These are phyloP conservation scores for Pygmarrhopalites habei DNA, from an alignment of 1,140 invertebrate genomes.

Conservation along the genomic window DNA sequence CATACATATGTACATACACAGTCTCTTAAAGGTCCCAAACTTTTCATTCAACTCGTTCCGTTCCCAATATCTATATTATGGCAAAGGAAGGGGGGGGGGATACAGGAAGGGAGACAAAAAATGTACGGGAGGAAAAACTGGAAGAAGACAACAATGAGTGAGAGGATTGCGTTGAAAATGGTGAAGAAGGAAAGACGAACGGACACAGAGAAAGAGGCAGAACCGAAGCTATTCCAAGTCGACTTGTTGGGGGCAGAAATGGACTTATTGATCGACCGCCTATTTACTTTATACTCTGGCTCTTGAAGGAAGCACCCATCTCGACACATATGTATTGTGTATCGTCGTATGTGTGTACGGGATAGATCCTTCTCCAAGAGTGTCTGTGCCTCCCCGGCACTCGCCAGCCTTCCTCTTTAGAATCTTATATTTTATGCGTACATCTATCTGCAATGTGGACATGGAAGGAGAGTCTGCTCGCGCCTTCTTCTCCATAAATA, in stretches of 20 bases:
- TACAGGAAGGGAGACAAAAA: neutral
- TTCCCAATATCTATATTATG: no score
- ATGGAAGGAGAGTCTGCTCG: no score
- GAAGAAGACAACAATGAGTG: neutral
- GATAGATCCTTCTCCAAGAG: no score
- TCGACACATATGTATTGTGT: no score
- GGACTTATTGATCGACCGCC: neutral
- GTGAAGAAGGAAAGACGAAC: neutral
- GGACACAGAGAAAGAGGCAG: neutral
- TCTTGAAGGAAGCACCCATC: no score
- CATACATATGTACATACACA: no score
- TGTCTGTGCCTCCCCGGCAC: no score
- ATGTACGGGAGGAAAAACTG: neutral
- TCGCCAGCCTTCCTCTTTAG: neutral
- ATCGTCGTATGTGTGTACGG: no score
- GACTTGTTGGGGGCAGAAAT: neutral
- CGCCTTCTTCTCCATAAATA: no score
- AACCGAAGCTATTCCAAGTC: neutral
- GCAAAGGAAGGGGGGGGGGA: neutral
- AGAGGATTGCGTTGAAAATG: neutral
- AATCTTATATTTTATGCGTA: neutral
- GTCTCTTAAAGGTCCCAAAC: no score
- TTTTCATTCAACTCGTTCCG: no score
- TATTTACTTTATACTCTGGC: slow-evolving; percentile 1
- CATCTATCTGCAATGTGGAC: no score